Conservation (phyloP, 1,140 invertebrate genomes). For the Drosophila persimilis region DNA sequence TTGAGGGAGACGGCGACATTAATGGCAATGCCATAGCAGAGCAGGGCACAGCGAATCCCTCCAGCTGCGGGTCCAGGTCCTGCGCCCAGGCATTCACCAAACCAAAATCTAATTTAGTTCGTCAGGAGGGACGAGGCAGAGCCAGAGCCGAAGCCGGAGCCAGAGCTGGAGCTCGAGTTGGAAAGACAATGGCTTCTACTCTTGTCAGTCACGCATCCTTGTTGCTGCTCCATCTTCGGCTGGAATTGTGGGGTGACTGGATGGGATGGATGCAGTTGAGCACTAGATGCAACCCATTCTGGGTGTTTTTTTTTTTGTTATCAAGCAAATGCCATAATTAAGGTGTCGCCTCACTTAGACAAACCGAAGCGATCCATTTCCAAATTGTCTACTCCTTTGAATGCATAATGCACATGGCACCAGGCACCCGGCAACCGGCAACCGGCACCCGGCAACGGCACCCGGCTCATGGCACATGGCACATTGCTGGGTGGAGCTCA, state of each 20-base stretch:
- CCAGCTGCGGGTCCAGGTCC: neutral
- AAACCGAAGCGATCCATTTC: slow-evolving; percentile 36
- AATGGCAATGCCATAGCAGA: slow-evolving; percentile 25
- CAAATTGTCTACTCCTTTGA: slow-evolving; percentile 11
- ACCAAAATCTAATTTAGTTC: slow-evolving; percentile 77
- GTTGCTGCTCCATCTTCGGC: slow-evolving; percentile 1
- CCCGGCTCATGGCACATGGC: neutral
- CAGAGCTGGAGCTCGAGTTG: neutral
- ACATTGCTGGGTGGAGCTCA: too few relatives aligned
- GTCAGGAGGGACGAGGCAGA: slow-evolving; percentile 31
- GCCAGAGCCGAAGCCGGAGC: too few relatives aligned
- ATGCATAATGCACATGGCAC: slow-evolving; percentile 5
- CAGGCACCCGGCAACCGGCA: too few relatives aligned
- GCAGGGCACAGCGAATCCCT: neutral
- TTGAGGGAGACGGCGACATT: slow-evolving; percentile 28
- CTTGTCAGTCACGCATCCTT: slow-evolving; percentile 51
- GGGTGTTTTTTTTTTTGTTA: neutral
- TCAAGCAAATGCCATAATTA: slow-evolving; percentile 67
- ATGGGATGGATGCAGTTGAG: slow-evolving; percentile 16
- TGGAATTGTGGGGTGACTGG: neutral
- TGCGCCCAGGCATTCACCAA: slow-evolving; percentile 42
- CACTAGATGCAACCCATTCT: slow-evolving; percentile 1
- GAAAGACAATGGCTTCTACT: slow-evolving; percentile 28
- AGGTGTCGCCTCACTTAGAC: slow-evolving; percentile 51
- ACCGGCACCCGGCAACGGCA: too few relatives aligned